Base-by-base conservation (phyloP, 2,888 invertebrate genomes). In the Tipula lateralis region DNA sequence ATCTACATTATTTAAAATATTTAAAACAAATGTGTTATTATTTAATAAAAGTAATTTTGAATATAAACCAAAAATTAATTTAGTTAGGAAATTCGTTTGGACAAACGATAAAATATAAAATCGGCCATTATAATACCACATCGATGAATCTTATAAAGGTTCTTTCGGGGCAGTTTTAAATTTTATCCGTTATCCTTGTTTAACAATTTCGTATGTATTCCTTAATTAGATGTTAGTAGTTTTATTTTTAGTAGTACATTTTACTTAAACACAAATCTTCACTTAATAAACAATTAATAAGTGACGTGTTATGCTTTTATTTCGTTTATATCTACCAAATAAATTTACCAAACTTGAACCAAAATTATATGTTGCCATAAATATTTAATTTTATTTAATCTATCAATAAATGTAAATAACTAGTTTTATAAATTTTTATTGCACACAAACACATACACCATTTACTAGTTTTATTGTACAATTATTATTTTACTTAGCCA, bases 351-450 rank as follows among this genome's bases (percentile, higher is more conserved):
- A 50, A n/a, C 19, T 50, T 50, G 19, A 50, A 66, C 66, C 66
- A 66, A 66, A 66, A 24, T 66, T 66, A 66, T 66, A 66, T 66
- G 66, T 66, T 66, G 66, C 66, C 66, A 66, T 66, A 24, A 66
- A n/a, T 44, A 44, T 3, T 44, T 44, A 44, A 44, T n/a, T 24
- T 66, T 24, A 9, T 66, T 50, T 50, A 24, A 66, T 66, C 24
- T 66, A 39, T 39, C n/a, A n/a, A 66, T 66, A 66, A 12, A 9
- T 66, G 66, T 66, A 66, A 66, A 66, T 66, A 66, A 24, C 24
- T 66, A 66, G 7, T 24, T 50, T 50, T 44, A 16, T 24, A 24
- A 7, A 66, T 66, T 66, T 66, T 66, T 66, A 66, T 66, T 66
- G 66, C 66, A 66, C 66, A 66, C 66, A 66, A 66, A 66, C 66